Base-by-base conservation (phyloP, 2,113 vertebrate genomes). In the Morphnarchus princeps region DNA sequence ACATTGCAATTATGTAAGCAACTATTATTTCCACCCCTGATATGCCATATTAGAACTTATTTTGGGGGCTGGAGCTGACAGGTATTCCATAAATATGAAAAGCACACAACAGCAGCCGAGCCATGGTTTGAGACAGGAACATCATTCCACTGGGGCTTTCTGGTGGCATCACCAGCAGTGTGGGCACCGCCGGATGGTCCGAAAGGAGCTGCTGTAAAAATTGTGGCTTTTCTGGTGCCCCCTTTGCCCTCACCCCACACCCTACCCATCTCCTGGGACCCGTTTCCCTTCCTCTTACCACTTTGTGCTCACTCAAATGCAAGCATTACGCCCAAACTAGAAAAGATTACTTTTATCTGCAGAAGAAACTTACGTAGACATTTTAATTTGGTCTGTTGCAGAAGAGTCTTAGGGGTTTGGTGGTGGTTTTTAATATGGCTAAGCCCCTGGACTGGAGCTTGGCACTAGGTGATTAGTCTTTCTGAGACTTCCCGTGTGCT, bases 1-100 rank as follows among this genome's bases (percentile, higher is more conserved):
- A 90, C 94, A 95, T 76, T 87, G 92, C 94, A 92, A 93, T 96
- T 96, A 95, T 91, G 87, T 65, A 95, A 95, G 94, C 67, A 84
- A 87, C 94, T 77, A 79, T 95, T 96, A 91, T 93, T 95, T 84
- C 85, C 93, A 91, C 52, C 72, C 83, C 83, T 96, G 87, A 92
- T 94, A 89, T 69, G 77, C 76, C 85, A 71, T 63, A 94, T 86
- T 85, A 93, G 61, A 78, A 70, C 74, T 84, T 92, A 80, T 82
- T 96, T 94, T 45, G 73, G 80, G n/a, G 77, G 78, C 62, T 91
- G 81, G 63, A 90, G 67, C 72, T 96, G 96, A 94, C 87, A 95
- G 82, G 71, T 90, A 81, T 94, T 87, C 73, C 73, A 42, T 77
- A 89, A 96, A 72, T 32, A 85, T 8, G 70, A 96, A 69, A 87